Percentiles rank a stretch among this genome's conserved stretches.
These are phyloP conservation scores for Brachionichthys hirsutus DNA, from an alignment of 2,113 vertebrate genomes.

Conservation along the genomic window DNA sequence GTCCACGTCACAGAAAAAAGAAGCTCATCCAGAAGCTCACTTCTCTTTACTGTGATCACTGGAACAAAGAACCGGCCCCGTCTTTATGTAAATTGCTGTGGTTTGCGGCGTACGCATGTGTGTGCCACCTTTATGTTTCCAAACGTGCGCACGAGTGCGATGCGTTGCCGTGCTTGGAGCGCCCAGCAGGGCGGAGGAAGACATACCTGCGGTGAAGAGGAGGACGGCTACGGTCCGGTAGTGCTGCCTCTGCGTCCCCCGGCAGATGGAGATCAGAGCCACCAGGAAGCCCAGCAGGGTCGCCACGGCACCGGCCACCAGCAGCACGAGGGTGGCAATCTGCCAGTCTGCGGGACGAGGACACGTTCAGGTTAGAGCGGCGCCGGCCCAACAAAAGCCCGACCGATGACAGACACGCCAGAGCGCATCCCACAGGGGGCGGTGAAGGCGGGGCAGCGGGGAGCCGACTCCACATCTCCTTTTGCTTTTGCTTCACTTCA, in stretches of 20 bases:
- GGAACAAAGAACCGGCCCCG: constrained; percentile 20
- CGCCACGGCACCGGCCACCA: constrained; percentile 72
- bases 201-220: constrained; percentile 81
- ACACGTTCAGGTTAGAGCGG: constrained; percentile 49
- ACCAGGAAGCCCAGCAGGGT: constrained; percentile 79
- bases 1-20: constrained; percentile 55
- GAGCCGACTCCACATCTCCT: neutral
- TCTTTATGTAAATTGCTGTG: constrained; percentile 42
- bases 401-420: constrained; percentile 57
- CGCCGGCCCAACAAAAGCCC: constrained; percentile 36
- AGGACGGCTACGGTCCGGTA: constrained; percentile 79
- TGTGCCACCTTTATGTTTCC: neutral
- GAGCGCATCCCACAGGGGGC: constrained; percentile 33
- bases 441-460: constrained; percentile 9
- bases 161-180: neutral
- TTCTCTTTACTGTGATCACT: constrained; percentile 23
- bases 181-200: neutral
- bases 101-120: no score
- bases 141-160: neutral
- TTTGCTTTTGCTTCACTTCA: neutral
- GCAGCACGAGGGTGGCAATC: constrained; percentile 80
- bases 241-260: constrained; percentile 74
- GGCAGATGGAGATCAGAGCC: constrained; percentile 79
- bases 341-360: constrained; percentile 80
- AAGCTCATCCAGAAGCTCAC: constrained; percentile 51